Conservation (phyloP, 2,113 vertebrate genomes). For the Anarrhichthys ocellatus region DNA sequence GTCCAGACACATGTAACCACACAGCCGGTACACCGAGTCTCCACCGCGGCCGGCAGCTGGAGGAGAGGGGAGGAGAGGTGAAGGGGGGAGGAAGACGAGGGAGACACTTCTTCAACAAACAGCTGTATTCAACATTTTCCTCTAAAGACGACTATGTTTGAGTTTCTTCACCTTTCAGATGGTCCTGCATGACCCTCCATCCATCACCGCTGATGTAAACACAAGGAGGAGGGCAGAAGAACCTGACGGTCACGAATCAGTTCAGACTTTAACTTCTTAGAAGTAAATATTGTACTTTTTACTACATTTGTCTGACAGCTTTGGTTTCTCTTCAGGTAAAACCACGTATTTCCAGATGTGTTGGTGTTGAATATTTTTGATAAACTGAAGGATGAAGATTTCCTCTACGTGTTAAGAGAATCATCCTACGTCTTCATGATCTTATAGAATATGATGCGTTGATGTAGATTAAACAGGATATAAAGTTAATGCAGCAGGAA, state of each 20-base stretch:
- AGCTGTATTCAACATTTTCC: not conserved
- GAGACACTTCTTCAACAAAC: not conserved
- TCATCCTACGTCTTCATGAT: too few relatives aligned
- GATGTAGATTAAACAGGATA: too few relatives aligned
- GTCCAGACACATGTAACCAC: constrained; percentile 95
- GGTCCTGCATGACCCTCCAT: constrained; percentile 90
- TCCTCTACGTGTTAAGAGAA: too few relatives aligned
- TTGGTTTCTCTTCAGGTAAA: too few relatives aligned
- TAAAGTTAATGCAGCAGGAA: too few relatives aligned
- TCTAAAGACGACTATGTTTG: not conserved
- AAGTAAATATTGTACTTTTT: too few relatives aligned
- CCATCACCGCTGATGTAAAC: constrained; percentile 91
- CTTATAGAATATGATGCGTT: too few relatives aligned
- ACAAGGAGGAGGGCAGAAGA: constrained; percentile 96
- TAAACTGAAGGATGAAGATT: too few relatives aligned
- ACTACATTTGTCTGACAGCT: too few relatives aligned
- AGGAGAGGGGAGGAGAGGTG: not conserved
- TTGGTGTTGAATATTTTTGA: too few relatives aligned
- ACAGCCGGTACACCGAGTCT: constrained; percentile 81
- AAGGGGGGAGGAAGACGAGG: not conserved
- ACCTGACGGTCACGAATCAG: constrained; percentile 79
- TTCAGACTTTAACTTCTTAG: not conserved
- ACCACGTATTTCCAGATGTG: too few relatives aligned
- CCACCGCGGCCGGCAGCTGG: constrained; percentile 78
- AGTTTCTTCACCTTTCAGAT: constrained; percentile 85